Evolutionary conservation across 1,140 invertebrate genomes (phyloP).

Genomic region (Aphelinus certus): DNA sequence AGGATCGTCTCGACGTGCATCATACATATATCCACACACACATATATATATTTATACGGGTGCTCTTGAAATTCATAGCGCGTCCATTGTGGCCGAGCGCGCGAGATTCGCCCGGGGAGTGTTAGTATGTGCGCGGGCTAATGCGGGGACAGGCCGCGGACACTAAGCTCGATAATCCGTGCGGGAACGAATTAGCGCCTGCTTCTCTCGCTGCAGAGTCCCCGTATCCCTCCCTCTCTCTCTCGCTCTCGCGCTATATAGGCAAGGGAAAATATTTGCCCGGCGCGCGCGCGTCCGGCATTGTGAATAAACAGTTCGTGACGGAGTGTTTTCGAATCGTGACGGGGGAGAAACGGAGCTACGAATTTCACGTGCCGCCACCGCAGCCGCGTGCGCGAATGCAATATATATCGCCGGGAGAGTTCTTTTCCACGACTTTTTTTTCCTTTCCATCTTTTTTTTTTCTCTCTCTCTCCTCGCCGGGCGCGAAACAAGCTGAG

Average conservation of each 20-base stretch:
- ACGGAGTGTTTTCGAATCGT: constrained; percentile 47
- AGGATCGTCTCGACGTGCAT: too few relatives aligned
- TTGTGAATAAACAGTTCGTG: constrained; percentile 63
- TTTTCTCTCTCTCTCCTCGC: not conserved
- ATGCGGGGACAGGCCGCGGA: not conserved
- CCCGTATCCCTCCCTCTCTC: too few relatives aligned
- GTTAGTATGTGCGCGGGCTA: too few relatives aligned
- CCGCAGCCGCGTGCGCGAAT: too few relatives aligned
- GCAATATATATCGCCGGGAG: too few relatives aligned
- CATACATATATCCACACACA: too few relatives aligned
- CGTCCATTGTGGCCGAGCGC: not conserved
- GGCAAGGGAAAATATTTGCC: constrained; percentile 63
- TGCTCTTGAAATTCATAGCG: constrained; percentile 21
- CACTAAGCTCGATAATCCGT: constrained; percentile 52
- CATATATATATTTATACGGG: not conserved
- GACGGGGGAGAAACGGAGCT: constrained; percentile 34
- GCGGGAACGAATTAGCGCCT: constrained; percentile 52
- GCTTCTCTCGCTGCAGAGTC: not conserved
- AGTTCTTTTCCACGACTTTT: too few relatives aligned
- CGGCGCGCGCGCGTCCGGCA: constrained; percentile 53
- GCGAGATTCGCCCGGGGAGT: too few relatives aligned
- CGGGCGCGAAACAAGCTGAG: constrained; percentile 14
- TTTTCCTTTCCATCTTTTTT: not conserved
- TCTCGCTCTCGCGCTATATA: constrained; percentile 41
- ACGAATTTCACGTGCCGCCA: constrained; percentile 14